phyloP scores from a whole-genome alignment of 2,113 vertebrate genomes.

The Silurus meridionalis region DNA sequence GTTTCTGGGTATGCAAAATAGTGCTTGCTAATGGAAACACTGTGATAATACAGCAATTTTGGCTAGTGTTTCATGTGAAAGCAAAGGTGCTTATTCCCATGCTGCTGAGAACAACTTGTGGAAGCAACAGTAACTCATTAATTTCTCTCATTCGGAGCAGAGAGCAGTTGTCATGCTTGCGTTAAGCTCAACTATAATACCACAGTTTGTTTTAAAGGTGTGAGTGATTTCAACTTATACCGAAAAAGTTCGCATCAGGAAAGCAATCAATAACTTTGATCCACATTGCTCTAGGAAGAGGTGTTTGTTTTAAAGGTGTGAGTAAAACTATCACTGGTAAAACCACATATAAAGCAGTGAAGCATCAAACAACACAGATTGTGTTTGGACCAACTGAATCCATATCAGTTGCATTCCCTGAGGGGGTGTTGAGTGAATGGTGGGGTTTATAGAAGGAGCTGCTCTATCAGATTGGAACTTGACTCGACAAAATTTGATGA shows the following conservation, averaged over 20 bases:
- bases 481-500: constrained; percentile 20
- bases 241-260: not conserved
- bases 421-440: constrained; percentile 3
- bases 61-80: not conserved
- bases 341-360: not conserved
- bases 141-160: constrained; percentile 14
- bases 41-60: not conserved
- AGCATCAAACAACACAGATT: not conserved
- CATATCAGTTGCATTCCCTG: constrained; percentile 16
- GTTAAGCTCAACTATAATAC: constrained; percentile 4
- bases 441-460: not conserved
- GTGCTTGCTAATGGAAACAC: not conserved
- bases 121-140: constrained; percentile 19
- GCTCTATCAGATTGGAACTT: constrained; percentile 8
- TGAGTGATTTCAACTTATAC: not conserved
- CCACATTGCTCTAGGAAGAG: not conserved
- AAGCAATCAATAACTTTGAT: not conserved
- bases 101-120: constrained; percentile 8
- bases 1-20: not conserved
- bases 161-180: constrained; percentile 27
- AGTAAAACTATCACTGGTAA: not conserved
- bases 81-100: constrained; percentile 6
- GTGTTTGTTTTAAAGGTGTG: not conserved
- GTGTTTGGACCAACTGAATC: constrained; percentile 12
- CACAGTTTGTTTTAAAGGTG: not conserved